Base-by-base conservation (phyloP, 2,888 invertebrate genomes). In the Mythimna impura region DNA sequence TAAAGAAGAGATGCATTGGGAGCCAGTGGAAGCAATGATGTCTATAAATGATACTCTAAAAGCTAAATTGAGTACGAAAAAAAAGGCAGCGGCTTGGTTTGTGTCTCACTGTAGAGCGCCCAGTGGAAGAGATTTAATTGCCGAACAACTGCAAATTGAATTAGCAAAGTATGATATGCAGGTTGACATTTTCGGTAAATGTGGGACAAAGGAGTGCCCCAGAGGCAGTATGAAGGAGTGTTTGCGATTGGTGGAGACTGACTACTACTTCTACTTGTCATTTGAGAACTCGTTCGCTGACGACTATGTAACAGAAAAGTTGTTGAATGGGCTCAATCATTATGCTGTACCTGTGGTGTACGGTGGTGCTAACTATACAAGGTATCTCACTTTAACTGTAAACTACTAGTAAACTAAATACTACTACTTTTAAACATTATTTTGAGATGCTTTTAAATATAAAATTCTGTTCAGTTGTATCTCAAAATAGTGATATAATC, bases 221-320 rank as follows among this genome's bases (percentile, higher is more conserved):
- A 73, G 50, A 20, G 66, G 50, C 17, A 79, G 34, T 43, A 79
- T 43, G 66, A 25, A 47, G 17, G 61, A 80, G 72, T 93, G 93
- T 68, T 78, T 89, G 30, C 80, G 85, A 40, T 81, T 87, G 55
- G 73, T 94, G 10, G 82, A 90, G 67, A 86, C 71, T 7, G 88
- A 91, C 63, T 94, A 94, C 76, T 93, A 90, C 78, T 94, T 94
- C 73, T 94, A 94, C 82, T 86, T 94, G 25, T 87, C 94, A 0
- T 93, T 94, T 65, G 94, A 94, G 72, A 94, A 94, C 73, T 91
- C 94, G 0, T 90, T 93, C 17, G 88, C 88, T 55, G 90, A 91
- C 52, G 94, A 94, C 78, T 94, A 94, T 66, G 94, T 94, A 1
- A 94, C 95, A 3, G 95, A 95, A 80, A 95, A 94, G 79, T 68